Evolutionary conservation across 2,888 invertebrate species (phyloP).

Genomic region (Halocaridina rubra): DNA sequence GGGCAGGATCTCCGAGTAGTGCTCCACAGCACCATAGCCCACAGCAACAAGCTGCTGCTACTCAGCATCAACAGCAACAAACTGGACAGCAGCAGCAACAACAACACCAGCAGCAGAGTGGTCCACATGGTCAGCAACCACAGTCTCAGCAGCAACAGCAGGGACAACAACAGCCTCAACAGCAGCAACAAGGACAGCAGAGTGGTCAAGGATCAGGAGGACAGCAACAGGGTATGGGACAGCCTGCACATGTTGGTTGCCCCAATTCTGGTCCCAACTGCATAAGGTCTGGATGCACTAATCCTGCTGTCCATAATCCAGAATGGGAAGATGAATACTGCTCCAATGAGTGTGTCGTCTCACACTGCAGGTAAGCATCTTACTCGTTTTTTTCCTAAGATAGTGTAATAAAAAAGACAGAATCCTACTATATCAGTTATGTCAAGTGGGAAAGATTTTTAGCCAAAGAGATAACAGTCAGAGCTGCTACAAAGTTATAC

Average conservation of each 20-base stretch:
- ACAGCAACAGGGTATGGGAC: conserved; percentile 30
- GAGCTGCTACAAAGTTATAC: no score
- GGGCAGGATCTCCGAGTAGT: conserved; percentile 44
- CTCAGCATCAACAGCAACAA: conserved; percentile 46
- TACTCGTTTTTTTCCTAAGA: no score
- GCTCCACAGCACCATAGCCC: conserved; percentile 42
- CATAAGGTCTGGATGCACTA: conserved; percentile 90
- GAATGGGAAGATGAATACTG: conserved; percentile 98
- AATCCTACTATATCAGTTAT: no score
- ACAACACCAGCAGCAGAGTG: conserved; percentile 29
- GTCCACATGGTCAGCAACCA: no score
- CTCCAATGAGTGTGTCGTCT: conserved; percentile 95
- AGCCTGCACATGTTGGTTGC: conserved; percentile 42
- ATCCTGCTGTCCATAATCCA: conserved; percentile 88
- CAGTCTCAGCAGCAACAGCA: conserved; percentile 4
- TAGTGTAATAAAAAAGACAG: no score
- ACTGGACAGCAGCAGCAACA: conserved; percentile 42
- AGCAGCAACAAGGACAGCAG: conserved; percentile 34
- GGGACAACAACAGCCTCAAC: conserved; percentile 28
- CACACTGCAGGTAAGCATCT: conserved; percentile 83
- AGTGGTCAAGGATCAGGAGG: conserved; percentile 31
- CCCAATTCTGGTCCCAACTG: conserved; percentile 70
- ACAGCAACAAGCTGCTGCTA: conserved; percentile 46
- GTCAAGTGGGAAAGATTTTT: no score
- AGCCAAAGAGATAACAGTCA: no score